A percentile compares a stretch with the other conserved stretches of the same genome.
Conservation (phyloP, 2,888 invertebrate genomes). For the Urechis unicinctus region DNA sequence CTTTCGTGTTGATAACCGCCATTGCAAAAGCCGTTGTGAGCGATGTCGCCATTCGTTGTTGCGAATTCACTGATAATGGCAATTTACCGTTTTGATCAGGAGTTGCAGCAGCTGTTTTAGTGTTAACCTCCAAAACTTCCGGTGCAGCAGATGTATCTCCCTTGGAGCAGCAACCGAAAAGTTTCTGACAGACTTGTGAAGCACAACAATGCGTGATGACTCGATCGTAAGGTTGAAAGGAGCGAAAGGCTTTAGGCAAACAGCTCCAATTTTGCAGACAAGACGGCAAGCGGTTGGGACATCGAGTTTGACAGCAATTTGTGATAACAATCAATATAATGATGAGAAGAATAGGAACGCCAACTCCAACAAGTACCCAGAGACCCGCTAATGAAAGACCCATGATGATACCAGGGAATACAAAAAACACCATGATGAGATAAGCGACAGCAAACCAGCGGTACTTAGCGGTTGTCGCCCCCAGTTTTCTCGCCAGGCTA, state of each 20-base stretch:
- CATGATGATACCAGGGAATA: slow-evolving; percentile 37
- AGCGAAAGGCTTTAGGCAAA: slow-evolving; percentile 37
- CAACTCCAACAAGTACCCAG: slow-evolving; percentile 23
- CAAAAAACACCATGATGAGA: slow-evolving; percentile 36
- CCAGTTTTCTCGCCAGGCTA: slow-evolving; percentile 53
- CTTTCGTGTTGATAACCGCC: too few species aligned
- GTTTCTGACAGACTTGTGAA: too few species aligned
- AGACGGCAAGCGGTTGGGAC: slow-evolving; percentile 28
- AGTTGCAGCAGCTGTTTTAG: too few species aligned
- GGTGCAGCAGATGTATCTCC: too few species aligned
- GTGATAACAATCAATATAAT: slow-evolving; percentile 29
- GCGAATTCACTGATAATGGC: too few species aligned
- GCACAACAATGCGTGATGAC: too few species aligned
- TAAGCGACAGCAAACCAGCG: slow-evolving; percentile 58
- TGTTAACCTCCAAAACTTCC: too few species aligned
- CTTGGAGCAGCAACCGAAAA: too few species aligned
- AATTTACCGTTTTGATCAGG: too few species aligned
- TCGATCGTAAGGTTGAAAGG: slow-evolving; percentile 37
- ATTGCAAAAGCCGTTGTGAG: too few species aligned
- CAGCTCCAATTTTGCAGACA: slow-evolving; percentile 39
- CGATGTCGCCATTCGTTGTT: too few species aligned
- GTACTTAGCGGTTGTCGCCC: slow-evolving; percentile 55
- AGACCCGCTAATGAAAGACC: slow-evolving; percentile 33
- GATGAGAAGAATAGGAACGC: slow-evolving; percentile 31
- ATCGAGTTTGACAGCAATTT: slow-evolving; percentile 36